phyloP scores from a whole-genome alignment of 2,797 vertebrate genomes.

The Capromys pilorides region DNA sequence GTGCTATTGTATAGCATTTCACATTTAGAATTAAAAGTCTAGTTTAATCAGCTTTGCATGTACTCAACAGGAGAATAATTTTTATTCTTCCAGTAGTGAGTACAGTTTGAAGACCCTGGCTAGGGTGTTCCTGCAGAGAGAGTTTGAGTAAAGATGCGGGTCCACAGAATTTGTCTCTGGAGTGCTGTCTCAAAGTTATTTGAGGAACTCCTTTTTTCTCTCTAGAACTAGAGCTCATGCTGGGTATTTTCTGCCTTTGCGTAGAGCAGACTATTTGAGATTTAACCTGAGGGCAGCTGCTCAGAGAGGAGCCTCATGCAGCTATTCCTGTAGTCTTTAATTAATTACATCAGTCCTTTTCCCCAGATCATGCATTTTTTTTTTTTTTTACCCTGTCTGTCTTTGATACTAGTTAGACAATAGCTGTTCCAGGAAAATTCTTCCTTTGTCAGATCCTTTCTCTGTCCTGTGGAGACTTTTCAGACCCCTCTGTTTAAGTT shows the following conservation, averaged over 20 bases:
- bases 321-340: conserved; percentile 59
- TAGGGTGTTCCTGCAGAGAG: background rate
- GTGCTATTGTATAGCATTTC: background rate
- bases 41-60: background rate
- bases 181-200: background rate
- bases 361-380: background rate
- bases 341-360: conserved; percentile 25
- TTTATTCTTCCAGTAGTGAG: background rate
- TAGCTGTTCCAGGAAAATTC: background rate
- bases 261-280: conserved; percentile 14
- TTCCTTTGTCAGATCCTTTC: background rate
- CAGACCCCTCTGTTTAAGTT: background rate
- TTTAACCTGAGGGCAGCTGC: conserved; percentile 42
- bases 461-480: background rate
- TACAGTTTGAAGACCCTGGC: background rate
- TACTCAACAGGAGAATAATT: background rate
- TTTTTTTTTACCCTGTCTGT: conserved; percentile 21
- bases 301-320: conserved; percentile 1
- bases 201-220: conserved; percentile 44
- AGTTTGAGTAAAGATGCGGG: background rate
- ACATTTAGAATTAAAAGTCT: conserved; percentile 44
- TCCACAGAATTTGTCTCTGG: conserved; percentile 19
- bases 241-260: conserved; percentile 45
- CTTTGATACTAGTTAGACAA: conserved; percentile 34
- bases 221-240: conserved; percentile 19